Conservation (phyloP, 2,888 invertebrate species). For the Caenorhabditis sp. region DNA sequence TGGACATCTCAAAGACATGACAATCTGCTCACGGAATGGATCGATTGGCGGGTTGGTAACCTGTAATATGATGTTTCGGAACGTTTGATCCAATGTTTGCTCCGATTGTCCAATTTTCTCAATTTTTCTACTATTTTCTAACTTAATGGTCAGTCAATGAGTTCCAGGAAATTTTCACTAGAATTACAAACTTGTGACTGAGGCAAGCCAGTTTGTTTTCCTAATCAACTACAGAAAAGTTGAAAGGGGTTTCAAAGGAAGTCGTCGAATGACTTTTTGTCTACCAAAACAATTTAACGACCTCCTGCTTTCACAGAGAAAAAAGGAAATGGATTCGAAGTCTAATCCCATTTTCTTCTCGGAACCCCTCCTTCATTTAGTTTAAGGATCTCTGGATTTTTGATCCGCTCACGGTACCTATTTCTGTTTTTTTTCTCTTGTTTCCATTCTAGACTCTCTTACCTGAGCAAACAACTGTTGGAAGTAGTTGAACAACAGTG, state of each 20-base stretch:
- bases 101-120: background rate
- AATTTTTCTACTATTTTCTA: background rate
- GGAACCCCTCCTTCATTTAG: background rate
- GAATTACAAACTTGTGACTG: background rate
- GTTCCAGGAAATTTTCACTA: slow-evolving; percentile 37
- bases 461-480: slow-evolving; percentile 99
- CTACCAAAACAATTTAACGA: slow-evolving; percentile 54
- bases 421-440: background rate
- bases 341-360: slow-evolving; percentile 1
- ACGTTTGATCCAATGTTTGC: background rate
- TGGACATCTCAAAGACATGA: slow-evolving; percentile 98
- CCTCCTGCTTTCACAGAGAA: slow-evolving; percentile 4
- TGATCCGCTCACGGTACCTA: too few species aligned
- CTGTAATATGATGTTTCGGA: slow-evolving; percentile 65
- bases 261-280: slow-evolving; percentile 28
- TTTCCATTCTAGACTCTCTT: background rate
- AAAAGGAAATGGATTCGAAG: background rate
- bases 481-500: slow-evolving; percentile 96
- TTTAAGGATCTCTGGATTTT: background rate
- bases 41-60: slow-evolving; percentile 98
- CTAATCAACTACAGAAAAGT: slow-evolving; percentile 32
- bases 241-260: slow-evolving; percentile 17
- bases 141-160: too few species aligned
- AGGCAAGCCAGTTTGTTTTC: slow-evolving; percentile 31
- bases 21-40: slow-evolving; percentile 98